Conservation (phyloP, 2,888 invertebrate species). For the Eupithecia pulchellata region DNA sequence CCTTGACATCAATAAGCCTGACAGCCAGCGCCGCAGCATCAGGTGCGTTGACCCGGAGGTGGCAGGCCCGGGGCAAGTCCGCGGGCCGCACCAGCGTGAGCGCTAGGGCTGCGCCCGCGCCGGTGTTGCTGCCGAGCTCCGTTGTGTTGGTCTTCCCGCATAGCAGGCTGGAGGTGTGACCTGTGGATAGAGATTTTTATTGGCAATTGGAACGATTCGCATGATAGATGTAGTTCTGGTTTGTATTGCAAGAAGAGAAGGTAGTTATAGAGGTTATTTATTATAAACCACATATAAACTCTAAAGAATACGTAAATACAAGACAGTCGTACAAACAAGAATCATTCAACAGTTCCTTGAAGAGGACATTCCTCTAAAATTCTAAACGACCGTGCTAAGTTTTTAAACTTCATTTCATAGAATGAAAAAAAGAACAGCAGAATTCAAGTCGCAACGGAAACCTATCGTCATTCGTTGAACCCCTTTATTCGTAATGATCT, state of each 20-base stretch:
- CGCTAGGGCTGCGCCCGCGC: constrained; percentile 74
- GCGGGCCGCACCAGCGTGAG: constrained; percentile 70
- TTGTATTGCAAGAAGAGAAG: too few relatives aligned
- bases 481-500: too few relatives aligned
- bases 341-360: too few relatives aligned
- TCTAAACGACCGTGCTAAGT: too few relatives aligned
- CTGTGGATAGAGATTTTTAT: constrained; percentile 51
- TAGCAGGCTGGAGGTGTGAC: constrained; percentile 74
- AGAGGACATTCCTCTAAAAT: too few relatives aligned
- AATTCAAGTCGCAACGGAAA: background rate
- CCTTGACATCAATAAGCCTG: constrained; percentile 81
- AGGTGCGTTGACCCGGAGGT: constrained; percentile 73
- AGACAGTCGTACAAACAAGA: too few relatives aligned
- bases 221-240: background rate
- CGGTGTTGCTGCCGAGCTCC: constrained; percentile 68
- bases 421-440: background rate
- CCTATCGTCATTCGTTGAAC: too few relatives aligned
- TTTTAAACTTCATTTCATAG: too few relatives aligned
- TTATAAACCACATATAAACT: too few relatives aligned
- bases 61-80: constrained; percentile 60
- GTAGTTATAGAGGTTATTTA: too few relatives aligned
- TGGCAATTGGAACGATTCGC: background rate
- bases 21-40: constrained; percentile 78
- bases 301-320: too few relatives aligned
- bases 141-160: constrained; percentile 78